Conservation (phyloP, 2,888 invertebrate genomes). For the Stomorhina lunata region DNA sequence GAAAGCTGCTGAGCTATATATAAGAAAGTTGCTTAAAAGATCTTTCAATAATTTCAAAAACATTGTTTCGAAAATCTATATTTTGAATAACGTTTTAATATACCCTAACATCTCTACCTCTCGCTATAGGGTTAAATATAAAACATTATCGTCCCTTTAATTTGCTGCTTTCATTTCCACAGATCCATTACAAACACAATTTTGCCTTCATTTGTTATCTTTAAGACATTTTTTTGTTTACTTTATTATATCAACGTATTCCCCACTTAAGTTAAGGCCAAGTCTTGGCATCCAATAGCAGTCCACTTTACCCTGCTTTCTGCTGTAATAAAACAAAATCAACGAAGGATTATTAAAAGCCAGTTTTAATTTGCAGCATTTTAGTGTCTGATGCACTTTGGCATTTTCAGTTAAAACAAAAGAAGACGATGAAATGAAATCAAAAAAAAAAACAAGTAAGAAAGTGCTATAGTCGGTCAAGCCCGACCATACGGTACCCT, state of each 20-base stretch:
- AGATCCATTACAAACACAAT: background rate
- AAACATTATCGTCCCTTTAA: background rate
- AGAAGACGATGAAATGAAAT: too few relatives aligned
- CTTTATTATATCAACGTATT: conserved; percentile 37
- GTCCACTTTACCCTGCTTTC: background rate
- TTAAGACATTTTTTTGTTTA: conserved; percentile 47
- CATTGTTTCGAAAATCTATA: too few relatives aligned
- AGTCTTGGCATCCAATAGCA: background rate
- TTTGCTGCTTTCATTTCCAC: background rate
- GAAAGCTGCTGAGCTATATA: too few relatives aligned
- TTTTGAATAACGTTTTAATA: too few relatives aligned
- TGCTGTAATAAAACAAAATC: conserved; percentile 3
- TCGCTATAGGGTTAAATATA: background rate
- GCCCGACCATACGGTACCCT: too few relatives aligned
- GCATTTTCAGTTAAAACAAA: conserved; percentile 68
- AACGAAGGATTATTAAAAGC: conserved; percentile 73
- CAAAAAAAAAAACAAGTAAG: conserved; percentile 22
- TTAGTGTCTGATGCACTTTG: conserved; percentile 77
- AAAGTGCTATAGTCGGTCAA: too few relatives aligned
- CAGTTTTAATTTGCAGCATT: conserved; percentile 77
- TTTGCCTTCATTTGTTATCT: conserved; percentile 40
- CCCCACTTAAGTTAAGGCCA: conserved; percentile 5
- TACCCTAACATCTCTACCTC: background rate
- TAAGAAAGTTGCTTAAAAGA: too few relatives aligned
- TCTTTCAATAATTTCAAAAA: too few relatives aligned